Evolutionary conservation across 37 sponge, comb jelly and placozoan species (phyloP), one percentile per base, ranked within the genome.

Genomic region (Bolinopsis microptera): DNA sequence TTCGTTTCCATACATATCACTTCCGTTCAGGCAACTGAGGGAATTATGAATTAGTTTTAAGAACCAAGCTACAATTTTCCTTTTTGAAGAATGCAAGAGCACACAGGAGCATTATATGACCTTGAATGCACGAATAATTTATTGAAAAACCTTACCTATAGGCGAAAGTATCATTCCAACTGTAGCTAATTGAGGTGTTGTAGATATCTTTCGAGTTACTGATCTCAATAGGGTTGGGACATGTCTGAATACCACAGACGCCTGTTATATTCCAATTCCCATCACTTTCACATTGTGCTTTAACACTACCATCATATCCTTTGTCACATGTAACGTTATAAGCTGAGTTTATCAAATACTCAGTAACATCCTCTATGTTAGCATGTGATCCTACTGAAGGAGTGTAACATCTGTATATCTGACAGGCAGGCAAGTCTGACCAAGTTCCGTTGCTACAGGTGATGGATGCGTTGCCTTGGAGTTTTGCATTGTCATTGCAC

Each of bases 1-100:
- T 16, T 28, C 21, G 32, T 32, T 77, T 35, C 80, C 80, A 9
- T 32, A 35, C 80, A 77, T 33, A 18, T 77, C 80, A 77, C 80
- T 35, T 18, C 80, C 80, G 33, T 77, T 35, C 35, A 77, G 5
- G 35, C 80, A 77, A 77, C 80, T 77, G 80, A 16, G 27, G n/a
- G n/a, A n/a, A n/a, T n/a, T n/a, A n/a, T n/a, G n/a, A n/a, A n/a
- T n/a, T n/a, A n/a, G n/a, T n/a, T n/a, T n/a, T n/a, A n/a, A n/a
- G n/a, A n/a, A n/a, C n/a, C n/a, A n/a, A n/a, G n/a, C n/a, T n/a
- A n/a, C n/a, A n/a, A n/a, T n/a, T n/a, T n/a, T n/a, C n/a, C n/a
- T n/a, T n/a, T n/a, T n/a, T n/a, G n/a, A n/a, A n/a, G n/a, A n/a
- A n/a, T n/a, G n/a, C n/a, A n/a, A n/a, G n/a, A n/a, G n/a, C n/a